Evolutionary conservation across 2,888 invertebrate species (phyloP), one percentile per base, ranked within the genome.

Genomic region (Cheilosia variabilis): DNA sequence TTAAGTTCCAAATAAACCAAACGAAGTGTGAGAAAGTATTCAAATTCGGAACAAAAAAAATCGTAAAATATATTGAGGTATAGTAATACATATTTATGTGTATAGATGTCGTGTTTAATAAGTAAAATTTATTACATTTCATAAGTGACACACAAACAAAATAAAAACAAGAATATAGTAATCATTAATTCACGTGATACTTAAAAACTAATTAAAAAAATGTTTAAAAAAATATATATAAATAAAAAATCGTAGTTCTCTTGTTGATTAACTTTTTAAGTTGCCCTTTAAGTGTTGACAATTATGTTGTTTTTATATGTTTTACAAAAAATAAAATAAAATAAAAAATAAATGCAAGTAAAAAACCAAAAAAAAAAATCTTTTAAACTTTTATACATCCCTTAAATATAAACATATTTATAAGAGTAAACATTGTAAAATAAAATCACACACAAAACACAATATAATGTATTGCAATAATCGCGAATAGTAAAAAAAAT

Each of bases 301-400:
- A 45, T 86, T 86, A 66, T 77, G 86, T 86, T 86, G 86, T 77
- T 77, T 86, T 86, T 86, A 86, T 86, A 86, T 86, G 72, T 81
- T 86, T 77, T 81, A 86, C 71, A 81, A 50, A 71, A 66, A 79
- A 69, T 55, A 50, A 69, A 52, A 13, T 24, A 53, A 43, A 47
- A 47, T 62, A 65, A 50, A 13, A 58, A 43, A 65, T 31, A 65
- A 68, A 79, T 50, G 66, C 45, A 79, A 69, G 69, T 31, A 75
- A 52, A 27, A 63, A 65, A 24, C 19, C 37, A 37, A 78, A 65
- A 52, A 65, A 72, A 68, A 73, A 65, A 71, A 82, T 65, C 69
- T 75, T 84, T 84, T 81, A 71, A 86, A 86, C 86, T 86, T 86
- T 86, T 86, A 81, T 86, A 86, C 81, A 86, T 86, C 86, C 86